Evolutionary conservation across 1,140 invertebrate genomes (phyloP).

Genomic region (Drosophila setifemur): DNA sequence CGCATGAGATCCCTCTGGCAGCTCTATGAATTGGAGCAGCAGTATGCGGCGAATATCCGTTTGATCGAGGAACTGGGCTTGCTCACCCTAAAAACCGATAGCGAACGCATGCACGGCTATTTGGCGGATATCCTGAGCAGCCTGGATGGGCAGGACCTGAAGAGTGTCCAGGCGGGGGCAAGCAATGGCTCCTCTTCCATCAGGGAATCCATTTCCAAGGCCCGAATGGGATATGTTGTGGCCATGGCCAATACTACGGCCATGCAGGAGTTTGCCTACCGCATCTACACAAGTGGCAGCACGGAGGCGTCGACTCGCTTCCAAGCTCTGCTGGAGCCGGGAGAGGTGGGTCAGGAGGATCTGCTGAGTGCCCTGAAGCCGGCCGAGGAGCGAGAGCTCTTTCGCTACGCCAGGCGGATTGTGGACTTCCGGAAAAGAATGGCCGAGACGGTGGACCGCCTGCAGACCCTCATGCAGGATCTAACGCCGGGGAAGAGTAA

Average conservation of each 20-base stretch:
- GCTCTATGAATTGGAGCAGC: slow-evolving; percentile 66
- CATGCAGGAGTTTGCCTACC: slow-evolving; percentile 70
- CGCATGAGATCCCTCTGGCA: slow-evolving; percentile 71
- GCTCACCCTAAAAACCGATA: slow-evolving; percentile 39
- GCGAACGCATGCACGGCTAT: slow-evolving; percentile 24
- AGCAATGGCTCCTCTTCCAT: slow-evolving; percentile 2
- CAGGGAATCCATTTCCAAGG: slow-evolving; percentile 14
- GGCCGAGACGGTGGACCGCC: slow-evolving; percentile 69
- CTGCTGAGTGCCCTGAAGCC: slow-evolving; percentile 14
- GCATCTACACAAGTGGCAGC: slow-evolving; percentile 61
- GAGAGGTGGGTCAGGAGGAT: slow-evolving; percentile 28
- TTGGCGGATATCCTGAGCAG: slow-evolving; percentile 41
- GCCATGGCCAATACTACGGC: slow-evolving; percentile 64
- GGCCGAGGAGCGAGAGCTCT: slow-evolving; percentile 46
- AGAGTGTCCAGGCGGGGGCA: background rate
- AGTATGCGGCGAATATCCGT: slow-evolving; percentile 50
- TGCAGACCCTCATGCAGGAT: slow-evolving; percentile 71
- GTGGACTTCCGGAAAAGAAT: slow-evolving; percentile 72
- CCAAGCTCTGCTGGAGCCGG: slow-evolving; percentile 33
- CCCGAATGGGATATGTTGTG: slow-evolving; percentile 28
- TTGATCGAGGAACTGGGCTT: slow-evolving; percentile 45
- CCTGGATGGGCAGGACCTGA: slow-evolving; percentile 22
- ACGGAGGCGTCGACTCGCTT: slow-evolving; percentile 30
- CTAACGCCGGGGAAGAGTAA: slow-evolving; percentile 9
- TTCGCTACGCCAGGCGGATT: slow-evolving; percentile 61